Percentiles rank a stretch among this genome's conserved stretches.
Evolutionary conservation across 2,797 vertebrate genomes (phyloP).

Genomic region (Gambelia wislizenii): DNA sequence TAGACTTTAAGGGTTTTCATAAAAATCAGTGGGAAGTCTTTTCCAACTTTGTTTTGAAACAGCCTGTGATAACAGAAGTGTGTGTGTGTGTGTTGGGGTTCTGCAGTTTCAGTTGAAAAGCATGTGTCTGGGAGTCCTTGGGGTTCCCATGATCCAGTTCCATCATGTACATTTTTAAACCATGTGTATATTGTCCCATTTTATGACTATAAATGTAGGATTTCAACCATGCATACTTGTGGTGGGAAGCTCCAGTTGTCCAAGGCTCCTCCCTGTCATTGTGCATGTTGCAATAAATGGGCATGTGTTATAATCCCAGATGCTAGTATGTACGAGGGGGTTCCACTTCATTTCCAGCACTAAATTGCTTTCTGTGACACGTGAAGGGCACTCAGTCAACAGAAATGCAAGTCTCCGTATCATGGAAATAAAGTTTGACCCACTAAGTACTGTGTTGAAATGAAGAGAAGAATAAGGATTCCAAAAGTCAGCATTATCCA

Average conservation of each 20-base stretch:
- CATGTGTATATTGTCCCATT: not conserved
- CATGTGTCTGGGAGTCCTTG: not conserved
- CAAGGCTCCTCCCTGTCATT: not conserved
- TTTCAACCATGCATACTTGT: not conserved
- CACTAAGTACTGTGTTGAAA: not conserved
- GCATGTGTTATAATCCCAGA: not conserved
- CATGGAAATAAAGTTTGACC: not conserved
- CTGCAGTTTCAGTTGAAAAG: not conserved
- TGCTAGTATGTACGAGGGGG: not conserved
- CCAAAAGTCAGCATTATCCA: too few relatives aligned
- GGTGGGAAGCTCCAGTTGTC: not conserved
- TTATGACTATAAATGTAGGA: not conserved
- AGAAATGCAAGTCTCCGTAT: not conserved
- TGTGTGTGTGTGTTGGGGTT: not conserved
- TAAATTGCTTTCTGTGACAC: not conserved
- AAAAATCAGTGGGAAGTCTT: not conserved
- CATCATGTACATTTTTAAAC: not conserved
- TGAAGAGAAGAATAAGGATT: not conserved
- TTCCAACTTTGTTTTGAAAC: not conserved
- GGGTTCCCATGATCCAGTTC: too few relatives aligned
- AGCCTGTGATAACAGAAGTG: not conserved
- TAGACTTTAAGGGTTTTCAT: not conserved
- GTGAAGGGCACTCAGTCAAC: not conserved
- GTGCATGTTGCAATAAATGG: not conserved
- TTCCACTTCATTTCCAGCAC: not conserved